Evolutionary conservation across 1,140 invertebrate species (phyloP), one percentile per base, ranked within the genome.

Genomic region (Tribolium madens): DNA sequence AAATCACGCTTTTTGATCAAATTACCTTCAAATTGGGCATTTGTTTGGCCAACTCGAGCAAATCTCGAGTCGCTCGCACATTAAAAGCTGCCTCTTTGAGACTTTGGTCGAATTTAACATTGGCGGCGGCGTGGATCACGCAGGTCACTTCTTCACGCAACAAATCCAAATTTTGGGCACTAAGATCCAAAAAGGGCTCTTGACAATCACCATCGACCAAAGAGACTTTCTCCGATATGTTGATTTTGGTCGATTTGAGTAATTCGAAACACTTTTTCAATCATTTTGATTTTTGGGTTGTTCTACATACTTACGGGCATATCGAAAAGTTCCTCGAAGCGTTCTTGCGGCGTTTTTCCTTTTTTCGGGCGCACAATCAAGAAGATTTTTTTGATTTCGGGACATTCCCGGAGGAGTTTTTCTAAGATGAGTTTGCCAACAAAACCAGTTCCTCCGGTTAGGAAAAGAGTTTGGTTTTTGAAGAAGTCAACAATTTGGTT

Each of bases 281-380:
- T 26, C 6, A 26, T 26, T 26, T 26, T 26, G 21, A 4, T 26
- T 26, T 26, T 26, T n/a, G 13, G 1, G 46, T 3, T n/a, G n/a
- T n/a, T n/a, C 0, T 26, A 64, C 1, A n/a, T 13, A 83, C 86
- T 85, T 86, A 93, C 92, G 81, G 89, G 87, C 81, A 91, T 91
- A 70, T 90, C 88, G 10, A 93, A 82, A 13, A 92, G 86, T 73
- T 92, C 92, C 52, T 92, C 87, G 3, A 94, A 84, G 46, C 93
- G 87, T 14, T 92, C 88, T 4, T 89, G 80, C 10, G 94, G 91
- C 26, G 89, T 88, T 82, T 93, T 93, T 21, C 92, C 93, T 83
- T 93, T 93, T 84, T 97, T 97, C 6, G 93, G 90, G 53, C 96
- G 88, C 85, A 97, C 89, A 0, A 98, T 85, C 26, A 97, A 79